These are phyloP conservation scores for Lordiphosa andalusiaca DNA, from an alignment of 2,888 invertebrate genomes.

Conservation along the genomic window DNA sequence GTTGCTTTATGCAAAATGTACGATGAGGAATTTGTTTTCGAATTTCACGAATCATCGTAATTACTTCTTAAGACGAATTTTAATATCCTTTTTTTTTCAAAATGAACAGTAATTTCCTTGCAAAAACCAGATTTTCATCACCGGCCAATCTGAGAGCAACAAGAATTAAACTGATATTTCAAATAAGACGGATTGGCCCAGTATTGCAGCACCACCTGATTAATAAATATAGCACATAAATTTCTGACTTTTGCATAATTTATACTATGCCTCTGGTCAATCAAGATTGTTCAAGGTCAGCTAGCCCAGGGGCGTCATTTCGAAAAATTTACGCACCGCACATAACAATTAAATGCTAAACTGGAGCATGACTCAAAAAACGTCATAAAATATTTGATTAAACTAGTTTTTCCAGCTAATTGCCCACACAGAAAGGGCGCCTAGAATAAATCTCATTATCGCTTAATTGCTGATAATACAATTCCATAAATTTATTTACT, in stretches of 20 bases:
- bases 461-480: constrained; percentile 19
- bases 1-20: no score
- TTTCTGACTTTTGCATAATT: not conserved
- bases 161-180: constrained; percentile 37
- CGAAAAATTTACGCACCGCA: constrained; percentile 31
- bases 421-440: constrained; percentile 9
- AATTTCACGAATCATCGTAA: no score
- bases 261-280: constrained; percentile 17
- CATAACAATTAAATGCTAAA: constrained; percentile 16
- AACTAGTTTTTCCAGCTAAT: constrained; percentile 15
- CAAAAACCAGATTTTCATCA: no score
- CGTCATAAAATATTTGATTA: constrained; percentile 16
- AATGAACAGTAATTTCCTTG: no score
- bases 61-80: no score
- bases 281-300: not conserved
- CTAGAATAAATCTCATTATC: constrained; percentile 21
- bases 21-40: no score
- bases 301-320: constrained; percentile 20
- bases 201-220: constrained; percentile 33
- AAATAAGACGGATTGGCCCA: constrained; percentile 29
- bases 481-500: constrained; percentile 17
- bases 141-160: constrained; percentile 22
- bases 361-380: constrained; percentile 55
- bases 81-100: no score
- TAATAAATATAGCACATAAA: constrained; percentile 13